Evolutionary conservation across 2,888 invertebrate genomes (phyloP).

Genomic region (Tipula vernalis): DNA sequence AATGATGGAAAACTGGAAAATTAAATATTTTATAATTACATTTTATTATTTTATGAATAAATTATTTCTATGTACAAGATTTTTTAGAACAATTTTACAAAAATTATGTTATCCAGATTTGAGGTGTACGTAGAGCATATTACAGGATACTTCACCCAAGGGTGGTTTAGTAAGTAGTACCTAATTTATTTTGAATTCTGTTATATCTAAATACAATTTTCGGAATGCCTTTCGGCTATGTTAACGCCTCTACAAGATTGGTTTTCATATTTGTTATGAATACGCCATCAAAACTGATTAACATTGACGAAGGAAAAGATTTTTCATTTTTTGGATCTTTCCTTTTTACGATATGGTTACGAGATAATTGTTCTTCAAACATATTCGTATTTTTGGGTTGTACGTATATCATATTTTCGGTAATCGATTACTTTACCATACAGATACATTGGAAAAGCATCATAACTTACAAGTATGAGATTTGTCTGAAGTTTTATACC

Average conservation of each 20-base stretch:
- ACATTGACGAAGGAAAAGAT: not conserved
- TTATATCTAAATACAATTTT: not conserved
- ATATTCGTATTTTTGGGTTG: not conserved
- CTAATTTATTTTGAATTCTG: not conserved
- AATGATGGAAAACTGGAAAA: not conserved
- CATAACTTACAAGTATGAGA: no score
- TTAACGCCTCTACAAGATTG: slow-evolving; percentile 9
- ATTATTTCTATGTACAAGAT: not conserved
- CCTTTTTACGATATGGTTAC: not conserved
- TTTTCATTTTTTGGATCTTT: not conserved
- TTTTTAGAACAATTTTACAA: not conserved
- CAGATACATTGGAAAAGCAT: no score
- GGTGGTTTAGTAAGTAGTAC: not conserved
- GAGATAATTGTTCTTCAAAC: not conserved
- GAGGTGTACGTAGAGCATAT: not conserved
- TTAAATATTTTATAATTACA: not conserved
- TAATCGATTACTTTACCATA: no score
- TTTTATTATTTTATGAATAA: not conserved
- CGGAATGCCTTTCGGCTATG: not conserved
- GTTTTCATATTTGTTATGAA: not conserved
- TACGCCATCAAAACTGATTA: not conserved
- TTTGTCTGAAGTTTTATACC: no score
- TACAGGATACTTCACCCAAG: not conserved
- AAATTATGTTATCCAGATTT: not conserved
- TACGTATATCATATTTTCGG: not conserved